A percentile compares a stretch with the other conserved stretches of the same genome.
Evolutionary conservation across 2,797 vertebrate genomes (phyloP).

Genomic region (Aldrovandia affinis): DNA sequence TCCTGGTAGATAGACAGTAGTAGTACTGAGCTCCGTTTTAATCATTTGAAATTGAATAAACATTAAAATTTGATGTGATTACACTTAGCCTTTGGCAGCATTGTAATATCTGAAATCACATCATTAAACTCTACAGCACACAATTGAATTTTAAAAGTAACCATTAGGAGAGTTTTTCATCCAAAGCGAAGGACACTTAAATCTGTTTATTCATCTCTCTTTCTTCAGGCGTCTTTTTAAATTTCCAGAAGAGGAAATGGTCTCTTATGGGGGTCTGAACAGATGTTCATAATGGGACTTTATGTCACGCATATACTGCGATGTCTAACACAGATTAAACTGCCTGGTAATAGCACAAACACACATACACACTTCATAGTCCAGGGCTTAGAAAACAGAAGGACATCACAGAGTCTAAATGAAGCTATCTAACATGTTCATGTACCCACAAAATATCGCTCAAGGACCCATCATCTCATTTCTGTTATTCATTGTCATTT

Average conservation of each 20-base stretch:
- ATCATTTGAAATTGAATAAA: constrained; percentile 31
- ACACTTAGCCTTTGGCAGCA: constrained; percentile 34
- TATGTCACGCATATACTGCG: constrained; percentile 32
- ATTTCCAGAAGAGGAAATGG: constrained; percentile 34
- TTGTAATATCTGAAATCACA: constrained; percentile 25
- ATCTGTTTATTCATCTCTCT: constrained; percentile 26
- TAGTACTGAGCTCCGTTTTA: background rate
- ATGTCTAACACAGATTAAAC: constrained; percentile 15
- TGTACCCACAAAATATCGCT: constrained; percentile 36
- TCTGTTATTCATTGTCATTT: constrained; percentile 38
- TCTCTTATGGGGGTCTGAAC: constrained; percentile 35
- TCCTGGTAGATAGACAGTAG: background rate
- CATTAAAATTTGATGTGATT: constrained; percentile 34
- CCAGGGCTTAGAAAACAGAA: constrained; percentile 27
- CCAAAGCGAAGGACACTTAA: constrained; percentile 40
- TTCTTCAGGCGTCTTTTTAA: constrained; percentile 28
- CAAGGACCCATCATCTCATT: constrained; percentile 34
- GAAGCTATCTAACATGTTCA: constrained; percentile 45
- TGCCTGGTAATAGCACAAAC: constrained; percentile 8
- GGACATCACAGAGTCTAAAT: constrained; percentile 30
- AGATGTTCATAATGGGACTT: constrained; percentile 38
- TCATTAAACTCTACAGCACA: constrained; percentile 34
- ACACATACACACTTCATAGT: constrained; percentile 30
- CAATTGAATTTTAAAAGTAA: constrained; percentile 39
- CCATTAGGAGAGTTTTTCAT: constrained; percentile 28